Conservation (phyloP, 2,888 invertebrate species). For the Spilosoma lubricipeda region DNA sequence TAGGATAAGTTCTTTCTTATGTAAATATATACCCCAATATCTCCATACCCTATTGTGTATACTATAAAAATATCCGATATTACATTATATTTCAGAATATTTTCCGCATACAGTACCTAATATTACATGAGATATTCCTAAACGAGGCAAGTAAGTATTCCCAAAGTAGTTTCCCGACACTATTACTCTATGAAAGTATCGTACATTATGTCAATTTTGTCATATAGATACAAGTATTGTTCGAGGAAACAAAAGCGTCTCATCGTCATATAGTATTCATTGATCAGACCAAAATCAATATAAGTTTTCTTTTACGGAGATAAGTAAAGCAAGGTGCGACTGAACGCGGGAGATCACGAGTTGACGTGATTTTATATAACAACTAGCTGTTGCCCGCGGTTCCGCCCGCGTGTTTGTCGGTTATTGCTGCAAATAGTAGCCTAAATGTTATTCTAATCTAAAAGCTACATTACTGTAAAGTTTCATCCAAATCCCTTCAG, state of each 20-base stretch:
- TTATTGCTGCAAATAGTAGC: too few relatives aligned
- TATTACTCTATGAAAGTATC: slow-evolving; percentile 6
- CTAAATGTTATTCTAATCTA: too few relatives aligned
- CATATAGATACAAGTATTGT: slow-evolving; percentile 14
- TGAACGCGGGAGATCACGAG: not conserved
- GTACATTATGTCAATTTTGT: slow-evolving; percentile 8
- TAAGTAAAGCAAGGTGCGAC: slow-evolving; percentile 18
- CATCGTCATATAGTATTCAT: slow-evolving; percentile 36
- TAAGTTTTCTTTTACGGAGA: slow-evolving; percentile 42
- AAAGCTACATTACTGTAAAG: too few relatives aligned
- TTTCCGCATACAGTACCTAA: not conserved
- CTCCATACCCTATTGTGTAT: not conserved
- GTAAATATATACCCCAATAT: too few relatives aligned
- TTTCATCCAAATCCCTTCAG: too few relatives aligned
- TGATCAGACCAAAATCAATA: slow-evolving; percentile 47
- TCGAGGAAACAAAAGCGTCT: slow-evolving; percentile 16
- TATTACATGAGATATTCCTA: not conserved
- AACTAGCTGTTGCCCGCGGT: too few relatives aligned
- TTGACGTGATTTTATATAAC: not conserved
- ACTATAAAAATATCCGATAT: not conserved
- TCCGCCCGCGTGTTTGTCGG: too few relatives aligned
- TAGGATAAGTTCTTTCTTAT: not conserved
- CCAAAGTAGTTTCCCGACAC: slow-evolving; percentile 10
- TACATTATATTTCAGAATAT: not conserved
- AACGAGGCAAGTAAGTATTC: not conserved